Percentiles rank a stretch among this genome's conserved stretches.
Evolutionary conservation across 2,888 invertebrate genomes (phyloP).

Genomic region (Drosophila mulleri): DNA sequence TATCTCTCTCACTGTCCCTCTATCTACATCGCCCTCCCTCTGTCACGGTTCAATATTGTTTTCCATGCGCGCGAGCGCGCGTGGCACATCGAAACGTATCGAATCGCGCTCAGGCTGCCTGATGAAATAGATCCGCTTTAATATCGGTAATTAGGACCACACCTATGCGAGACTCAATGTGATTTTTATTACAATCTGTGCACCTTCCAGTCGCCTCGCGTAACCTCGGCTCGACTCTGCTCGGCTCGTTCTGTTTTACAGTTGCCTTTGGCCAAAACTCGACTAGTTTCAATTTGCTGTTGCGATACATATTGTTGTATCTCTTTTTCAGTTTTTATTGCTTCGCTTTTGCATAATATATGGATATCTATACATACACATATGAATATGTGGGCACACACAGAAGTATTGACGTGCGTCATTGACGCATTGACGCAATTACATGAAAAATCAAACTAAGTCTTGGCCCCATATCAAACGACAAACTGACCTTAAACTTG

Average conservation of each 20-base stretch:
- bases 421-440: conserved; percentile 55
- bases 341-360: conserved; percentile 38
- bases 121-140: conserved; percentile 83
- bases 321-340: conserved; percentile 37
- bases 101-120: conserved; percentile 32
- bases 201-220: conserved; percentile 21
- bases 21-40: conserved; percentile 6
- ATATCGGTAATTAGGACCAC: conserved; percentile 83
- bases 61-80: conserved; percentile 63
- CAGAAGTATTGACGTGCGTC: conserved; percentile 41
- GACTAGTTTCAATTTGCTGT: conserved; percentile 77
- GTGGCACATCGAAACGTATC: conserved; percentile 57
- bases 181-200: conserved; percentile 65
- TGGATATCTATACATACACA: background rate
- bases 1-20: conserved; percentile 4
- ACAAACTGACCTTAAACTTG: conserved; percentile 77
- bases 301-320: conserved; percentile 32
- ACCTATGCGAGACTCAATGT: conserved; percentile 79
- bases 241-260: conserved; percentile 47
- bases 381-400: conserved; percentile 2
- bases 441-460: conserved; percentile 44
- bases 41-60: conserved; percentile 48
- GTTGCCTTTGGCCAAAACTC: conserved; percentile 78
- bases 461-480: conserved; percentile 58
- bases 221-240: conserved; percentile 28